These are phyloP conservation scores for Seriola rivoliana DNA, from an alignment of 2,113 vertebrate genomes.

Conservation along the genomic window DNA sequence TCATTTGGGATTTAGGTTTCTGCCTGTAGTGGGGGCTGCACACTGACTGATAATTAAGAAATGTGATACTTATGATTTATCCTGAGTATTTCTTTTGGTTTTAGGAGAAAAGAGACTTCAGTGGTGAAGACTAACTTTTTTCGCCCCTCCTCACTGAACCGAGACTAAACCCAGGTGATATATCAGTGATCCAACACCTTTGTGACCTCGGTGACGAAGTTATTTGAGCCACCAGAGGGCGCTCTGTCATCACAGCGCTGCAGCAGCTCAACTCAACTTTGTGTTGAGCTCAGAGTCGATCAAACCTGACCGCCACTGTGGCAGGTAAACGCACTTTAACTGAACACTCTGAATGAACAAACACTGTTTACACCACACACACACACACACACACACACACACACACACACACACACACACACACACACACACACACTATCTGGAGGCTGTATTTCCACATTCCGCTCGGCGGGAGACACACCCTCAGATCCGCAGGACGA, in stretches of 20 bases:
- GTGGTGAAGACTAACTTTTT: neutral
- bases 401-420: constrained; percentile 2
- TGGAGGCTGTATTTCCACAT: constrained; percentile 64
- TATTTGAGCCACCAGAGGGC: constrained; percentile 41
- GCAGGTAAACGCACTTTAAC: neutral
- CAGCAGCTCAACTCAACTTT: constrained; percentile 13
- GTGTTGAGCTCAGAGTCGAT: neutral
- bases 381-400: constrained; percentile 1
- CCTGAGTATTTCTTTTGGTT: no score
- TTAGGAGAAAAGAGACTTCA: neutral
- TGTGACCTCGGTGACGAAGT: neutral
- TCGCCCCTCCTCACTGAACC: no score
- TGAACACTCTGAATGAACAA: neutral
- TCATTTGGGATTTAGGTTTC: no score
- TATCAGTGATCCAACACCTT: neutral
- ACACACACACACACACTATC: constrained; percentile 6
- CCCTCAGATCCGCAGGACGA: constrained; percentile 48
- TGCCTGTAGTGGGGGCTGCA: no score
- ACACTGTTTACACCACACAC: neutral
- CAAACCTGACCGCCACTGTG: neutral
- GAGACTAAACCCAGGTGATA: neutral
- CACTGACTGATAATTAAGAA: no score
- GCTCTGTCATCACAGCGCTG: neutral
- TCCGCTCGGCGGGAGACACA: constrained; percentile 62
- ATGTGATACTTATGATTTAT: no score